Base-by-base conservation (phyloP, 2,113 vertebrate genomes). In the Melanerpes aurifrons region DNA sequence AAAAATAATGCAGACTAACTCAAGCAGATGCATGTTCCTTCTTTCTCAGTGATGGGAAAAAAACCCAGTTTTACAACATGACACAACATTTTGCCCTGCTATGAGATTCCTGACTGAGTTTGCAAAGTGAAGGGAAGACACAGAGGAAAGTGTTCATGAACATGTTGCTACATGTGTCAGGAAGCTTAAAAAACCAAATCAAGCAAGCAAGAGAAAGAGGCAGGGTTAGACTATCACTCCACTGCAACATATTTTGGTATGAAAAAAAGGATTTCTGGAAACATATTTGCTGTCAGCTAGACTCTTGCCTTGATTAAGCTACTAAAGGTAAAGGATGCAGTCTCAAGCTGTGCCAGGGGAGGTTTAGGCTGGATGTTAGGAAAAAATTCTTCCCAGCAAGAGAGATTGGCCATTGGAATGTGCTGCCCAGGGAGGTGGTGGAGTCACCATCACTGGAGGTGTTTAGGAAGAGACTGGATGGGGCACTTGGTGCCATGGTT, bases 1-100 rank as follows among this genome's bases (percentile, higher is more conserved):
- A 91, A 95, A 95, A 87, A 82, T 69, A 79, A 69, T 63, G 12
- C 64, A 82, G 56, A 81, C 64, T 73, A 83, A 81, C 37, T 31
- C 57, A 80, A 57, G 57, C 32, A 86, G 61, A 70, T 59, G 50
- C 5, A 40, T 20, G 16, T 85, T 85, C 25, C 15, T 56, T 57
- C 53, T 80, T 82, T 70, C 35, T 71, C 17, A 59, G 40, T 57
- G 57, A 10, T 0, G 0, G 71, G 57, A 76, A 80, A 70, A 63
- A 1, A 8, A 74, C 16, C 15, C 26, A 28, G 7, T 66, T 50
- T 48, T 69, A 53, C 6, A 64, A 11, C 13, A 56, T 3, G 70
- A 21, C 26, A 53, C 4, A 85, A 85, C 19, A n/a, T 47, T 89
- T 85, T 86, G 18, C 25, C 29, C 9, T 59, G 5, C 8, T 5